A percentile compares a stretch with the other conserved stretches of the same genome.
Evolutionary conservation across 2,797 vertebrate species (phyloP).

Genomic region (Alfaro cultratus): DNA sequence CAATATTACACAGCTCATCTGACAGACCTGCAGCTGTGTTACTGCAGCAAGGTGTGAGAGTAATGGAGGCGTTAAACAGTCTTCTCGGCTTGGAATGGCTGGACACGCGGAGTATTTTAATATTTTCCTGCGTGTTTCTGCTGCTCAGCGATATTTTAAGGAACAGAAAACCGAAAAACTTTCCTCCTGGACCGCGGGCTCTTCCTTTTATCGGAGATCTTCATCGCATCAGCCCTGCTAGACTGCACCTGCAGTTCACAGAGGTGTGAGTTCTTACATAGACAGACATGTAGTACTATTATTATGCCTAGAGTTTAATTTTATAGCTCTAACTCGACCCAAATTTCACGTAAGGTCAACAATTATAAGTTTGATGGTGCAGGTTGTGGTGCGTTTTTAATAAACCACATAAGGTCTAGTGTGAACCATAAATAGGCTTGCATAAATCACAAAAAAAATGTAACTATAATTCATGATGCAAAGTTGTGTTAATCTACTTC

Average conservation of each 20-base stretch:
- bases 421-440: too few species aligned
- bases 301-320: neutral
- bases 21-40: neutral
- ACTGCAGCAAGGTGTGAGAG: neutral
- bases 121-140: slow-evolving; percentile 63
- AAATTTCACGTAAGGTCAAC: too few species aligned
- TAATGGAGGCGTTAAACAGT: slow-evolving; percentile 25
- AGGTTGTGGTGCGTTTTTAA: too few species aligned
- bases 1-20: neutral
- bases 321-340: too few species aligned
- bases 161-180: slow-evolving; percentile 71
- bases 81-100: slow-evolving; percentile 55
- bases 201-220: slow-evolving; percentile 77
- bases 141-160: slow-evolving; percentile 65
- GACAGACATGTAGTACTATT: neutral
- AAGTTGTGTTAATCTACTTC: too few species aligned
- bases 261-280: slow-evolving; percentile 4
- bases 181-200: slow-evolving; percentile 78
- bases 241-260: slow-evolving; percentile 59
- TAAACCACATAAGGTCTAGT: too few species aligned
- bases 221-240: slow-evolving; percentile 18
- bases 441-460: too few species aligned
- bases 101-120: slow-evolving; percentile 46
- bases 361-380: too few species aligned
- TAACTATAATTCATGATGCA: too few species aligned